These are phyloP conservation scores for Anastatus disparis DNA, from an alignment of 1,140 invertebrate genomes.

Conservation along the genomic window DNA sequence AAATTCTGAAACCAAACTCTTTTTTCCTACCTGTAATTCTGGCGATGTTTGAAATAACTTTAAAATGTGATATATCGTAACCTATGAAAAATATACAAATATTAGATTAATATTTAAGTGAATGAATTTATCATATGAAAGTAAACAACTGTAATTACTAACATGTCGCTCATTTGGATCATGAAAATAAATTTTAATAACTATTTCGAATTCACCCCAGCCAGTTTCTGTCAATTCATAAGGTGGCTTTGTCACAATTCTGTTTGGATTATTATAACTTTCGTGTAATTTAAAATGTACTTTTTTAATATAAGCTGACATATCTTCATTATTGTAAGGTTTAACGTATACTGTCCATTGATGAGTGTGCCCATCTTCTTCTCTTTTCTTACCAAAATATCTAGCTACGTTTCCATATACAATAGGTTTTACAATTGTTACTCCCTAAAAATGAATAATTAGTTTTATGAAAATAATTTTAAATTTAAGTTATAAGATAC, in stretches of 20 bases:
- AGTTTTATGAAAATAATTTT: too few relatives aligned
- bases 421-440: slow-evolving; percentile 94
- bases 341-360: slow-evolving; percentile 99
- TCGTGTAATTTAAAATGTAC: slow-evolving; percentile 98
- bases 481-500: too few relatives aligned
- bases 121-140: too few relatives aligned
- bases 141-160: slow-evolving; percentile 63
- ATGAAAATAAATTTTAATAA: slow-evolving; percentile 97
- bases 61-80: slow-evolving; percentile 94
- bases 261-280: slow-evolving; percentile 94
- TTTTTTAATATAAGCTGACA: slow-evolving; percentile 96
- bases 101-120: too few relatives aligned
- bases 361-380: slow-evolving; percentile 98
- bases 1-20: slow-evolving; percentile 89
- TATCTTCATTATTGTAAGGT: slow-evolving; percentile 92
- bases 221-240: slow-evolving; percentile 99
- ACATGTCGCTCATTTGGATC: slow-evolving; percentile 96
- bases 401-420: slow-evolving; percentile 96
- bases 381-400: slow-evolving; percentile 97
- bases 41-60: slow-evolving; percentile 90
- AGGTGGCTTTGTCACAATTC: slow-evolving; percentile 92
- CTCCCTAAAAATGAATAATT: slow-evolving; percentile 71
- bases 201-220: slow-evolving; percentile 99
- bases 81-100: slow-evolving; percentile 75
- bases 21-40: slow-evolving; percentile 78